Conservation (phyloP, 2,113 vertebrate species). For the Albula glossodonta region DNA sequence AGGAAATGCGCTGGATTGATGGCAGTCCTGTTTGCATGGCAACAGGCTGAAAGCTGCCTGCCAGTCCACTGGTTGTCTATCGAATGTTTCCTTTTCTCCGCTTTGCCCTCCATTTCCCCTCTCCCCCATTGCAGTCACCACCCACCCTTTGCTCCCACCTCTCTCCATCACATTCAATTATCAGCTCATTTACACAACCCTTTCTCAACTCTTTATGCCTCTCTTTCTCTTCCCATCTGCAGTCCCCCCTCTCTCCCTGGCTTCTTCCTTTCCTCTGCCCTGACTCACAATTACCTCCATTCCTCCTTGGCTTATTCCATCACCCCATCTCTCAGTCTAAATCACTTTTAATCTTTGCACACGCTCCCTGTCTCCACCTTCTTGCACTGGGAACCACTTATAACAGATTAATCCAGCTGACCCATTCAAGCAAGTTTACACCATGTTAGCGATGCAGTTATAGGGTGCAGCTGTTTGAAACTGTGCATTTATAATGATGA, state of each 20-base stretch:
- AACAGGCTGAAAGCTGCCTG: not conserved
- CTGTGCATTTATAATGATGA: not conserved
- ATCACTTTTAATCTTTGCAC: slow-evolving; percentile 35
- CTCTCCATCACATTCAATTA: slow-evolving; percentile 56
- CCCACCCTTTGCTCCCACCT: not conserved
- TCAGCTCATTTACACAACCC: slow-evolving; percentile 48
- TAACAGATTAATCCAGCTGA: not conserved
- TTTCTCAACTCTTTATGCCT: slow-evolving; percentile 19
- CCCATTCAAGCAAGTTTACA: not conserved
- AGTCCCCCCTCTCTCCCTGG: slow-evolving; percentile 21
- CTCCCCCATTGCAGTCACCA: slow-evolving; percentile 9
- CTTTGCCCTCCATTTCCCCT: slow-evolving; percentile 50
- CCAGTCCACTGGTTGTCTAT: not conserved
- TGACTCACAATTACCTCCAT: slow-evolving; percentile 5
- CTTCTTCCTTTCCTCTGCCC: slow-evolving; percentile 15
- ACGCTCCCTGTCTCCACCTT: slow-evolving; percentile 34
- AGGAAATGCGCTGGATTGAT: not conserved
- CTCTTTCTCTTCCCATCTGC: slow-evolving; percentile 13
- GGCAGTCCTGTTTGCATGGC: not conserved
- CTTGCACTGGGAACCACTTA: not conserved
- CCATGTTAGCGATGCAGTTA: not conserved
- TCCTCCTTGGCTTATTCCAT: slow-evolving; percentile 22
- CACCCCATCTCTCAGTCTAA: slow-evolving; percentile 20
- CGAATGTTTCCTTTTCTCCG: slow-evolving; percentile 16
- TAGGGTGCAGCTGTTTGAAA: not conserved